Conservation (phyloP, 2,888 invertebrate genomes). For the Adelphocoris suturalis region DNA sequence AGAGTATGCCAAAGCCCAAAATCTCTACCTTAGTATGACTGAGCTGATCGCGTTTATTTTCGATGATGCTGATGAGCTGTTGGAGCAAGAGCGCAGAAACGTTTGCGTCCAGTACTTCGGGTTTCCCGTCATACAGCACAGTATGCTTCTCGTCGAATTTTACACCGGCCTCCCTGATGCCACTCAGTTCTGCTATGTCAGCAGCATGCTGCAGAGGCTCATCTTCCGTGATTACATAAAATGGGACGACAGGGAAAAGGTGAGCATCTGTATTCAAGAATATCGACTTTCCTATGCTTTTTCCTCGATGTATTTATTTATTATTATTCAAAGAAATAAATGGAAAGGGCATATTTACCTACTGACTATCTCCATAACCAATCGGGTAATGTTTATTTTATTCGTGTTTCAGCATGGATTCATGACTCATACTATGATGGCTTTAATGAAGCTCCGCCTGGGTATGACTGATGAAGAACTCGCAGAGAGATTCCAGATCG, state of each 20-base stretch:
- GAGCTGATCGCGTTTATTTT: background rate
- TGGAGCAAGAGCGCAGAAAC: background rate
- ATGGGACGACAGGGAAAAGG: background rate
- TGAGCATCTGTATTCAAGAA: too few relatives aligned
- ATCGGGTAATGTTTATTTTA: too few relatives aligned
- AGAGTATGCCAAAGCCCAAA: background rate
- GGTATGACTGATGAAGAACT: too few relatives aligned
- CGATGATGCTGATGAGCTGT: background rate
- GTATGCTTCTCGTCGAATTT: background rate
- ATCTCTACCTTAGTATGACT: background rate
- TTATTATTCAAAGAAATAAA: too few relatives aligned
- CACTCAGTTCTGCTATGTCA: background rate
- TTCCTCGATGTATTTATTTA: too few relatives aligned
- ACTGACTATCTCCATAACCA: too few relatives aligned
- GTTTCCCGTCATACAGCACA: background rate
- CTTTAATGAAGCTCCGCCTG: too few relatives aligned
- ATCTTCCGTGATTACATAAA: background rate
- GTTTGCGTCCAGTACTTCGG: background rate
- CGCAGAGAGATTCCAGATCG: too few relatives aligned
- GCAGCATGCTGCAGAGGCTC: background rate
- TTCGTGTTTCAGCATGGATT: too few relatives aligned
- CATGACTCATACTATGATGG: too few relatives aligned
- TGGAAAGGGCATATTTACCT: too few relatives aligned
- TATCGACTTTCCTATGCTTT: too few relatives aligned
- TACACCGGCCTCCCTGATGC: background rate